Percentiles rank a stretch among this genome's conserved stretches.
Conservation (phyloP, 2,113 vertebrate genomes). For the Salvelinus alpinus region DNA sequence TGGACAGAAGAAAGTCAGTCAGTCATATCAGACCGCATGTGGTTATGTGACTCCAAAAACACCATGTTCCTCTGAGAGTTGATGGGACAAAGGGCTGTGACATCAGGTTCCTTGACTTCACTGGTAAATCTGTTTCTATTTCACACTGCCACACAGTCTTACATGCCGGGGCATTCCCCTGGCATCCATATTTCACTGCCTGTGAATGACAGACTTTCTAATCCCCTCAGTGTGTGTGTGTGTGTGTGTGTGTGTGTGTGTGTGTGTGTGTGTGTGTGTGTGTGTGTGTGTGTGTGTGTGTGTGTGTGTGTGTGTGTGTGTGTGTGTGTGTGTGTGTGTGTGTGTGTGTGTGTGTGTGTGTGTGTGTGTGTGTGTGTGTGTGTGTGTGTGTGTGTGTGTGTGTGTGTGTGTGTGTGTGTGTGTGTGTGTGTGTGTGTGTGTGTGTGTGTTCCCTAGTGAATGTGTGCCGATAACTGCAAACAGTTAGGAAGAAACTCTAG, state of each 20-base stretch:
- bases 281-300: no score
- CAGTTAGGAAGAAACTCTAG: no score
- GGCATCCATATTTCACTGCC: neutral
- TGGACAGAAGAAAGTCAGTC: neutral
- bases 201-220: neutral
- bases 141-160: neutral
- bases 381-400: slow-evolving; percentile 10
- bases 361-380: slow-evolving; percentile 5
- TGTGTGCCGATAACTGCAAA: no score
- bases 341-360: slow-evolving; percentile 4
- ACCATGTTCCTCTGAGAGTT: neutral
- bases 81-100: neutral
- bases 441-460: no score
- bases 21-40: neutral
- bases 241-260: neutral
- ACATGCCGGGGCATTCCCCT: slow-evolving; percentile 38
- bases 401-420: neutral
- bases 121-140: neutral
- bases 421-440: no score
- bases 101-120: neutral
- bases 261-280: no score
- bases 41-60: neutral
- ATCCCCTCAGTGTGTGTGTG: neutral
- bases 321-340: no score
- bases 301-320: no score